A percentile compares a stretch with the other conserved stretches of the same genome.
Conservation (phyloP, 2,888 invertebrate genomes). For the Cheilosia grossa region DNA sequence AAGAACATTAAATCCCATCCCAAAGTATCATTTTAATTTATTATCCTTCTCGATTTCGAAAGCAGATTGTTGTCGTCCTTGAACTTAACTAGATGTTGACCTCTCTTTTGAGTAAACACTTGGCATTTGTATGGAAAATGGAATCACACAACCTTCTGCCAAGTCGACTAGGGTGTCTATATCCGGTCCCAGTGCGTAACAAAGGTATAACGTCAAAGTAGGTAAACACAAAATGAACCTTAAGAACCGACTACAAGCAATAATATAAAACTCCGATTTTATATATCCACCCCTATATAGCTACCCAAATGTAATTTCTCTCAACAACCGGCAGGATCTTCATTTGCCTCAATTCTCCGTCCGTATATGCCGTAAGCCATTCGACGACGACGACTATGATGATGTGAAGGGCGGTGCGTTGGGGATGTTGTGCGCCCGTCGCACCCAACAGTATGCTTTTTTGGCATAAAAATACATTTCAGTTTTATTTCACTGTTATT, state of each 20-base stretch:
- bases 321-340: slow-evolving; percentile 33
- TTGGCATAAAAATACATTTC: slow-evolving; percentile 40
- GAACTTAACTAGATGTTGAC: no score
- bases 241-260: neutral
- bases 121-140: slow-evolving; percentile 28
- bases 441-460: neutral
- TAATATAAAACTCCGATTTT: slow-evolving; percentile 10
- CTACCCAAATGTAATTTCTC: slow-evolving; percentile 21
- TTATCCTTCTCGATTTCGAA: no score
- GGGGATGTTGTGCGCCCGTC: neutral
- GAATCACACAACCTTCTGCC: neutral
- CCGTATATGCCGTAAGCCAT: neutral
- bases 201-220: slow-evolving; percentile 8
- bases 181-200: neutral
- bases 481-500: slow-evolving; percentile 54
- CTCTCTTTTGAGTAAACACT: neutral
- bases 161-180: neutral
- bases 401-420: neutral
- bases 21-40: no score
- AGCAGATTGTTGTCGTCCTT: no score
- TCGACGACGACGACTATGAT: slow-evolving; percentile 8
- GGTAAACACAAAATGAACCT: neutral
- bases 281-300: slow-evolving; percentile 4
- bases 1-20: no score
- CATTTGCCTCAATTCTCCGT: neutral